A percentile compares a stretch with the other conserved stretches of the same genome.
Evolutionary conservation across 2,888 invertebrate species (phyloP).

Genomic region (Mythimna impura): DNA sequence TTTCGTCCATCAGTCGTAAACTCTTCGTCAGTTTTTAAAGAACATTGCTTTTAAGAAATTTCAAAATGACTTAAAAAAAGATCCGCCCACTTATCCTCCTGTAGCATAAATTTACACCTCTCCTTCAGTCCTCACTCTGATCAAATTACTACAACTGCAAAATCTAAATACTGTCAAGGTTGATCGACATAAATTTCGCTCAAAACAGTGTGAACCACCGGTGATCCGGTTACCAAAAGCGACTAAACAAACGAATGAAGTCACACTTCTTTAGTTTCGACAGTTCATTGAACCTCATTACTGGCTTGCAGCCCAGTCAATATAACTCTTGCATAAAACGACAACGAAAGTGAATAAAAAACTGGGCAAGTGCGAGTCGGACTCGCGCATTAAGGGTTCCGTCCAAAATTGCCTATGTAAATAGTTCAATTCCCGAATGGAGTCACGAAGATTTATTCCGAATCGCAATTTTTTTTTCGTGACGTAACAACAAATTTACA

Average conservation of each 20-base stretch:
- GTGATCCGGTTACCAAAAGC: constrained; percentile 34
- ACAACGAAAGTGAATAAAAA: constrained; percentile 14
- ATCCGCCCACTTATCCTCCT: not conserved
- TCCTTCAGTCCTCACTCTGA: no score
- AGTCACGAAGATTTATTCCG: no score
- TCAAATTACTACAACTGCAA: not conserved
- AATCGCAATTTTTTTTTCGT: no score
- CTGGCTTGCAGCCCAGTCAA: constrained; percentile 15
- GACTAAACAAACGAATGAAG: constrained; percentile 21
- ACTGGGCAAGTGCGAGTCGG: no score
- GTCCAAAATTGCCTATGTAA: no score
- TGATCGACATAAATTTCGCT: not conserved
- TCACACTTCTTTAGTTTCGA: constrained; percentile 17
- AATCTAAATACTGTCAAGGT: not conserved
- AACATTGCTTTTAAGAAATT: not conserved
- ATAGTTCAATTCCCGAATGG: no score
- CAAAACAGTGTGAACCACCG: constrained; percentile 8
- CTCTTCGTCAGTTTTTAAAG: no score
- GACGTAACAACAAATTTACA: no score
- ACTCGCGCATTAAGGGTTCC: no score
- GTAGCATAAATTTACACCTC: no score
- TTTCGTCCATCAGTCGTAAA: no score
- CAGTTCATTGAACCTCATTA: constrained; percentile 43
- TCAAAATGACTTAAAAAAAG: not conserved
- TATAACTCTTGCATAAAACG: constrained; percentile 29